These are phyloP conservation scores for Sandelia bainsii DNA, from an alignment of 2,797 vertebrate species.

Conservation along the genomic window DNA sequence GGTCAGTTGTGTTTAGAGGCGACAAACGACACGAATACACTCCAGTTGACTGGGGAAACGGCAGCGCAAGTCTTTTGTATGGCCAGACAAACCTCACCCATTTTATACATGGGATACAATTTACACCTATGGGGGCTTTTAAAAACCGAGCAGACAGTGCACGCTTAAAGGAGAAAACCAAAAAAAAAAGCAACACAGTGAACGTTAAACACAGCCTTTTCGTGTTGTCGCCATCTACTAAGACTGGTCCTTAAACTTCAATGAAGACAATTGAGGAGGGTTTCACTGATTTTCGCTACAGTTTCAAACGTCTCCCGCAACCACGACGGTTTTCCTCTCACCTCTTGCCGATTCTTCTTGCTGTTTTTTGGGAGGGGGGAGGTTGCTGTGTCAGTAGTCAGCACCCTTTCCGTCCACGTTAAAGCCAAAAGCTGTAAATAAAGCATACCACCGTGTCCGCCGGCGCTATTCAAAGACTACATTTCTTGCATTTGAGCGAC, in stretches of 20 bases:
- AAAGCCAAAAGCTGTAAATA: neutral
- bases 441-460: slow-evolving; percentile 19
- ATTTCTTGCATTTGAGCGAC: slow-evolving; percentile 21
- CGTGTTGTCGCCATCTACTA: neutral
- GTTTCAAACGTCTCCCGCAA: slow-evolving; percentile 57
- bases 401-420: slow-evolving; percentile 27
- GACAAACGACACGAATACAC: slow-evolving; percentile 23
- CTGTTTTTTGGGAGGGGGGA: neutral
- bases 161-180: neutral
- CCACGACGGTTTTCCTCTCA: slow-evolving; percentile 63
- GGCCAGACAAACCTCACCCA: slow-evolving; percentile 75
- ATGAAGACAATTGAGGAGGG: slow-evolving; percentile 49
- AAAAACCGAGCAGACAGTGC: slow-evolving; percentile 26
- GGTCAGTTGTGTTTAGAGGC: neutral
- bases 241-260: slow-evolving; percentile 66
- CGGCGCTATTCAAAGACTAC: neutral
- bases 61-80: slow-evolving; percentile 70
- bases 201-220: neutral
- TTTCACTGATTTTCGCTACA: slow-evolving; percentile 53
- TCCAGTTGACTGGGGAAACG: slow-evolving; percentile 26
- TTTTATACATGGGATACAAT: slow-evolving; percentile 54
- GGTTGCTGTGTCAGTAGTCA: slow-evolving; percentile 39
- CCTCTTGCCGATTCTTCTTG: slow-evolving; percentile 60
- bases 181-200: neutral
- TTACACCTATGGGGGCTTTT: slow-evolving; percentile 58